These are phyloP conservation scores for Fringilla coelebs DNA, from an alignment of 2,797 vertebrate genomes.

Conservation along the genomic window DNA sequence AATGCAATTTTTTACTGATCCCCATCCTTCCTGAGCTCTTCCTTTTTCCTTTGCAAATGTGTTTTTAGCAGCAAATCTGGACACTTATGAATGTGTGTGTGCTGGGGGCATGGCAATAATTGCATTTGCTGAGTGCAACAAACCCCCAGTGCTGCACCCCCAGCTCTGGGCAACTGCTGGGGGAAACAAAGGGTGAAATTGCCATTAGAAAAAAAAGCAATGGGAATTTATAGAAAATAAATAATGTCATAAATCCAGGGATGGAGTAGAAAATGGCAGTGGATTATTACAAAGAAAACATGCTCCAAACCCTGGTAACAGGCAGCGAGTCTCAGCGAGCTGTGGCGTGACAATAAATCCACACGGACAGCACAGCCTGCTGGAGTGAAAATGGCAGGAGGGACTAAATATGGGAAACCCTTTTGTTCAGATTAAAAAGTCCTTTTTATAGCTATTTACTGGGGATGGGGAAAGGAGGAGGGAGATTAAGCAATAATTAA, in stretches of 20 bases:
- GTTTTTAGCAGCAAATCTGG: not conserved
- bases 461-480: accelerated
- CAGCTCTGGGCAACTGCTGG: accelerated
- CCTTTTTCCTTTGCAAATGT: not conserved
- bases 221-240: not conserved
- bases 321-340: not conserved
- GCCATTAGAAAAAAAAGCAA: not conserved
- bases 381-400: not conserved
- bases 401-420: not conserved
- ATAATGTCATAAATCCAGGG: not conserved
- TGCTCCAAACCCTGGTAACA: not conserved
- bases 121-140: not conserved
- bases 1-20: accelerated
- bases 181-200: not conserved
- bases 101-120: not conserved
- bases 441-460: not conserved
- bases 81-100: not conserved
- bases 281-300: not conserved
- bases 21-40: not conserved
- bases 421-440: not conserved
- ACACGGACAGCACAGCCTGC: not conserved
- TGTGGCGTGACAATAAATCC: not conserved
- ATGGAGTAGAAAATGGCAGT: not conserved
- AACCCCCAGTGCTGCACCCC: not conserved
- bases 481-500: not conserved